Conservation (phyloP, 1,140 invertebrate genomes). For the Fopius arisanus region DNA sequence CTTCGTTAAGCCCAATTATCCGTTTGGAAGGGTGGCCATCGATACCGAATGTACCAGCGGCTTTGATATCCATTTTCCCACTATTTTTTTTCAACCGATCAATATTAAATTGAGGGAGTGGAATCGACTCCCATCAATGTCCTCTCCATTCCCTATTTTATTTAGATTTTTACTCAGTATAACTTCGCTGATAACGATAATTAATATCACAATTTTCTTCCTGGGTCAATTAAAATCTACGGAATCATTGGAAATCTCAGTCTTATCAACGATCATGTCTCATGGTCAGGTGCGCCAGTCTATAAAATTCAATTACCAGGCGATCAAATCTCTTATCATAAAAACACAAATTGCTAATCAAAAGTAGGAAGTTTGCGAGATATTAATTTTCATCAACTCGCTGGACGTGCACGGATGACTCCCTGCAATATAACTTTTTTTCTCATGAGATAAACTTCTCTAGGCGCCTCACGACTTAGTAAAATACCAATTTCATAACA, state of each 20-base stretch:
- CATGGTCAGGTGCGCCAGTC: neutral
- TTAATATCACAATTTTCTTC: neutral
- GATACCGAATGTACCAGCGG: slow-evolving; percentile 19
- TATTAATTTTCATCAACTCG: slow-evolving; percentile 22
- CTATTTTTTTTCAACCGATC: neutral
- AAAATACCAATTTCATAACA: too few species aligned
- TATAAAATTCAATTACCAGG: neutral
- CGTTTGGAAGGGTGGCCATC: slow-evolving; percentile 26
- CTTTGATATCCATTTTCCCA: slow-evolving; percentile 6
- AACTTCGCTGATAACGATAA: neutral
- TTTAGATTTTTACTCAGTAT: neutral
- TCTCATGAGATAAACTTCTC: too few species aligned
- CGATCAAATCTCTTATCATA: neutral
- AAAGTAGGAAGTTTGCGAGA: neutral
- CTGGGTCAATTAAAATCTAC: neutral
- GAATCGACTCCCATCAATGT: neutral
- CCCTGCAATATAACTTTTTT: neutral
- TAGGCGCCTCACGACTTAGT: too few species aligned
- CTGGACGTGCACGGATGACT: slow-evolving; percentile 15
- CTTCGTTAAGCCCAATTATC: slow-evolving; percentile 62
- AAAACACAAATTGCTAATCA: neutral
- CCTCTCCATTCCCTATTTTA: neutral
- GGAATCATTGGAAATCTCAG: neutral
- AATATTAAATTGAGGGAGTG: neutral
- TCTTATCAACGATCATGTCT: neutral